Percentiles rank a stretch among this genome's conserved stretches.
phyloP scores from a whole-genome alignment of 2,797 vertebrate genomes.

The Sarcoramphus papa region DNA sequence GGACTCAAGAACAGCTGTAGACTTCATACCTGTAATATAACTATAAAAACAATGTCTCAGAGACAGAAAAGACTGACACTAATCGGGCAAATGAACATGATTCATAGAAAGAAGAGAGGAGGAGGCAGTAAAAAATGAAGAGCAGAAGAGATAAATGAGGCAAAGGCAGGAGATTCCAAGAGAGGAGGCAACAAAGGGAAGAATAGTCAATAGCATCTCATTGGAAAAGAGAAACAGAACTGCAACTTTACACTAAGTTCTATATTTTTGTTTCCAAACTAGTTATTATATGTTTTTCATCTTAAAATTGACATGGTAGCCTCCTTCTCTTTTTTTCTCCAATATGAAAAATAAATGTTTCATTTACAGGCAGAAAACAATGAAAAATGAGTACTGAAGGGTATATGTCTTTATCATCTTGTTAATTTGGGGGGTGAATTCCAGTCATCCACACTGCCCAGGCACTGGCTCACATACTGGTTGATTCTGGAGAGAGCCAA shows the following conservation, averaged over 20 bases:
- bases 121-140: not conserved
- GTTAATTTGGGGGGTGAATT: not conserved
- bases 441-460: not conserved
- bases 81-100: not conserved
- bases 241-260: not conserved
- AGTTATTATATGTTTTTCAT: not conserved
- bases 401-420: not conserved
- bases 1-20: not conserved
- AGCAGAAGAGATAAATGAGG: not conserved
- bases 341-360: slow-evolving; percentile 17
- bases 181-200: not conserved
- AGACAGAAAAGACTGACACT: not conserved
- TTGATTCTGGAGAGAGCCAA: not conserved
- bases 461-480: not conserved
- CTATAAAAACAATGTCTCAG: not conserved
- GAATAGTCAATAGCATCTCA: not conserved
- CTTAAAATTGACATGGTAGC: not conserved
- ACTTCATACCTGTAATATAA: not conserved
- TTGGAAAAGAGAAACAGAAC: not conserved
- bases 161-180: not conserved
- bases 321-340: not conserved
- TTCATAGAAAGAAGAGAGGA: not conserved
- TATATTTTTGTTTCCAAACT: not conserved
- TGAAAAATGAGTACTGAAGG: not conserved
- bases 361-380: not conserved